Percentiles rank a stretch among this genome's conserved stretches.
phyloP scores from a whole-genome alignment of 2,888 invertebrate species.

The Erpobdella octoculata region DNA sequence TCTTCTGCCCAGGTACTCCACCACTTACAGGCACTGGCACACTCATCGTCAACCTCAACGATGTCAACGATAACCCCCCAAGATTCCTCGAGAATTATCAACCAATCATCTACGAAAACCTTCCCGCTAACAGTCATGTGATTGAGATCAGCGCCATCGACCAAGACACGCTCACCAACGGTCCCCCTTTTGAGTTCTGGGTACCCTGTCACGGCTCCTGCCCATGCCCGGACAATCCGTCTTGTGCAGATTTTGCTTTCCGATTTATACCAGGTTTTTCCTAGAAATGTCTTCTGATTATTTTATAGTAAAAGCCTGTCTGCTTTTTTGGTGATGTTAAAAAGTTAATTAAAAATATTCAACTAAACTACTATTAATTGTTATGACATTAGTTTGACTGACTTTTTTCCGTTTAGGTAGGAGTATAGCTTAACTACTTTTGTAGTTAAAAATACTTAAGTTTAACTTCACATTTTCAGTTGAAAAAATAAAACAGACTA shows the following conservation, averaged over 20 bases:
- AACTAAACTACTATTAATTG: neutral
- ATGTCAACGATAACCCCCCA: constrained; percentile 95
- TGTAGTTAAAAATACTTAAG: too few relatives aligned
- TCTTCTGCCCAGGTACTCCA: constrained; percentile 35
- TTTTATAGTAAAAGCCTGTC: too few relatives aligned
- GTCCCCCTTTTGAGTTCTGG: constrained; percentile 67
- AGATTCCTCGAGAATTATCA: constrained; percentile 64
- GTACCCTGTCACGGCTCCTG: constrained; percentile 55
- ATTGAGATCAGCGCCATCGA: constrained; percentile 43
- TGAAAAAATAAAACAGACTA: too few relatives aligned
- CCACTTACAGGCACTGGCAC: constrained; percentile 70
- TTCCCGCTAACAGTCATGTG: constrained; percentile 30
- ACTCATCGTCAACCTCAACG: constrained; percentile 81
- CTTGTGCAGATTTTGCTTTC: constrained; percentile 86
- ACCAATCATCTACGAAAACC: constrained; percentile 40
- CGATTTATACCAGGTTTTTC: constrained; percentile 94
- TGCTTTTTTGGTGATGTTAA: neutral
- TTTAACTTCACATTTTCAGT: too few relatives aligned
- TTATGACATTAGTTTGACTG: too few relatives aligned
- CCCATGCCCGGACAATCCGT: constrained; percentile 84
- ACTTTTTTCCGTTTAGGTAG: too few relatives aligned
- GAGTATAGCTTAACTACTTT: too few relatives aligned
- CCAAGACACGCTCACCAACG: constrained; percentile 45
- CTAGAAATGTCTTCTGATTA: too few relatives aligned
- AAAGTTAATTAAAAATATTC: neutral